Conservation (phyloP, 92 coral and sea anemone species). For the Porites divaricata region DNA sequence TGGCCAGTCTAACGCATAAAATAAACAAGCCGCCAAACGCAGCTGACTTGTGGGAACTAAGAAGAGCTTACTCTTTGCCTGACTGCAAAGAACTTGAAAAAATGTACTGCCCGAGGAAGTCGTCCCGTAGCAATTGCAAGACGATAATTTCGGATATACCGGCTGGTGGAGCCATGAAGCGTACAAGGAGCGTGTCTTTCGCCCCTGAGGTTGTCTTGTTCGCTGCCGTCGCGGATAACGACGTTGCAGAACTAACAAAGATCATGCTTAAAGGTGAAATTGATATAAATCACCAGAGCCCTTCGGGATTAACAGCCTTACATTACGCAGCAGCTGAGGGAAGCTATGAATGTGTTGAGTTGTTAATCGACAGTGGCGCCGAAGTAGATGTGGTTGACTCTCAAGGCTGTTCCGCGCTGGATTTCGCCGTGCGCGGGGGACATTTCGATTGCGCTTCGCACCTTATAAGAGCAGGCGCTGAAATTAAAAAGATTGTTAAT, state of each 20-base stretch:
- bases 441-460: conserved; percentile 95
- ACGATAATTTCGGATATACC: conserved; percentile 25
- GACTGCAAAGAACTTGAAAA: conserved; percentile 78
- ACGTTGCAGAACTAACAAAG: conserved; percentile 68
- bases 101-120: conserved; percentile 32
- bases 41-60: conserved; percentile 26
- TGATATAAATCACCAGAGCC: conserved; percentile 79
- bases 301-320: conserved; percentile 88
- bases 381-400: conserved; percentile 74
- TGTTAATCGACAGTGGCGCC: conserved; percentile 77
- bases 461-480: conserved; percentile 94
- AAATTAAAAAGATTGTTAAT: conserved; percentile 86
- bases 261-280: conserved; percentile 74
- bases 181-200: conserved; percentile 87
- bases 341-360: conserved; percentile 75
- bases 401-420: conserved; percentile 89
- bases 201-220: conserved; percentile 88
- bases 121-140: conserved; percentile 20
- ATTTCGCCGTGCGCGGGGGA: conserved; percentile 96
- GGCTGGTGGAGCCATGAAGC: conserved; percentile 41
- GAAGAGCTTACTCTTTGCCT: conserved; percentile 78
- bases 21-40: conserved; percentile 36
- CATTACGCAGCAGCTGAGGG: conserved; percentile 97
- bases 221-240: conserved; percentile 90
- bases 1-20: conserved; percentile 32